phyloP scores from a whole-genome alignment of 2,888 invertebrate genomes.

The Sminthurides aquaticus region DNA sequence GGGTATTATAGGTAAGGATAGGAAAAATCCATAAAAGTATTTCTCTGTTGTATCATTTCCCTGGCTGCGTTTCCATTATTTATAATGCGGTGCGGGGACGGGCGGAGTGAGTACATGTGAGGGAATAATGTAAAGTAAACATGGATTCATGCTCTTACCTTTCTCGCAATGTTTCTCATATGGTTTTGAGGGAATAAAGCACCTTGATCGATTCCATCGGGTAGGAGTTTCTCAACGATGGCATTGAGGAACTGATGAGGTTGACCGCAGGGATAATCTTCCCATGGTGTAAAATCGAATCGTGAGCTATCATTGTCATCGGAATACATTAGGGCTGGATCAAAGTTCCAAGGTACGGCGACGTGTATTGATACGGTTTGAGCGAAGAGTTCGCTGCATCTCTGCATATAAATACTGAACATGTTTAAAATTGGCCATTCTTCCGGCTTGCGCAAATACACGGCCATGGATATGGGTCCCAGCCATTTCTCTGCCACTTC shows the following conservation, averaged over 20 bases:
- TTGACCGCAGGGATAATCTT: slow-evolving; percentile 57
- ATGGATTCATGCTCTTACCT: too few species aligned
- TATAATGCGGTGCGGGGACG: too few species aligned
- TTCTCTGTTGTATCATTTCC: too few species aligned
- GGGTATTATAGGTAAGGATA: too few species aligned
- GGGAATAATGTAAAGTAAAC: too few species aligned
- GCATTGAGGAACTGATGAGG: slow-evolving; percentile 59
- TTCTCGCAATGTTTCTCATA: slow-evolving; percentile 74
- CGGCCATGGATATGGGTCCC: slow-evolving; percentile 75
- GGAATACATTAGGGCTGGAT: slow-evolving; percentile 7
- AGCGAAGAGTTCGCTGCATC: slow-evolving; percentile 65
- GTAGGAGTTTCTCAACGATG: slow-evolving; percentile 56
- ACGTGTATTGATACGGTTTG: slow-evolving; percentile 69
- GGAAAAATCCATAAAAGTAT: too few species aligned
- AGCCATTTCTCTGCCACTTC: slow-evolving; percentile 75
- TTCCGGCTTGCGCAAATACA: slow-evolving; percentile 56
- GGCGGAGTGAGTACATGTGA: too few species aligned
- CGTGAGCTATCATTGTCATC: slow-evolving; percentile 24
- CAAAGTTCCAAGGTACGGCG: slow-evolving; percentile 57
- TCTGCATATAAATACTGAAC: slow-evolving; percentile 66
- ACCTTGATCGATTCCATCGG: slow-evolving; percentile 41
- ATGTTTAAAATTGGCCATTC: slow-evolving; percentile 65
- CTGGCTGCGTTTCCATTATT: too few species aligned
- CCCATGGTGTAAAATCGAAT: slow-evolving; percentile 53
- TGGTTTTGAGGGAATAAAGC: slow-evolving; percentile 80